Evolutionary conservation across 2,888 invertebrate genomes (phyloP).

Genomic region (Adela reaumurella): DNA sequence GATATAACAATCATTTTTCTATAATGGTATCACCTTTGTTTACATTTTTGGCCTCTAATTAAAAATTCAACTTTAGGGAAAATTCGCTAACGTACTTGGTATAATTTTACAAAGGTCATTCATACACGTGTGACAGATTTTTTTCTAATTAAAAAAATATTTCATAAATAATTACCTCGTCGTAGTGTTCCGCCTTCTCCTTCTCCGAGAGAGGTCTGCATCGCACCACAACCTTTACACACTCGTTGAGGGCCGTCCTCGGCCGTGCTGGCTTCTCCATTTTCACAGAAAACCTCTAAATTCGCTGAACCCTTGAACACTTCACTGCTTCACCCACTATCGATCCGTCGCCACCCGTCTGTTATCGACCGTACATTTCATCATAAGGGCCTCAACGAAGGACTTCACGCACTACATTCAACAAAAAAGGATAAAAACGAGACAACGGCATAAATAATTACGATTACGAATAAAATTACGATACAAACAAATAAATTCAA

Average conservation of each 20-base stretch:
- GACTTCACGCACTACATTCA: not conserved
- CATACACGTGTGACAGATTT: too few relatives aligned
- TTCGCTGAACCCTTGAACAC: not conserved
- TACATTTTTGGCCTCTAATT: too few relatives aligned
- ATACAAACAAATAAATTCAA: not conserved
- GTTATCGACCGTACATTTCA: not conserved
- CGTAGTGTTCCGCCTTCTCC: conserved; percentile 72
- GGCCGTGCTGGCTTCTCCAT: conserved; percentile 52
- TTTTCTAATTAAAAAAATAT: too few relatives aligned
- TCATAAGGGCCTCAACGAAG: not conserved
- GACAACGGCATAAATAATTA: not conserved
- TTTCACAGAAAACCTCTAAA: conserved; percentile 9
- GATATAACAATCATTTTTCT: too few relatives aligned
- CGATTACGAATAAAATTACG: not conserved
- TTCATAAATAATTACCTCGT: too few relatives aligned
- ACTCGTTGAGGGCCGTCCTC: conserved; percentile 66
- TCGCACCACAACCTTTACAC: conserved; percentile 94
- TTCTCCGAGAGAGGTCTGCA: conserved; percentile 92
- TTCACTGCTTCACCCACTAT: too few relatives aligned
- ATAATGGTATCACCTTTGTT: too few relatives aligned
- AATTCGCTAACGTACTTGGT: too few relatives aligned
- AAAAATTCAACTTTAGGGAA: too few relatives aligned
- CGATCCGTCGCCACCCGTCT: not conserved
- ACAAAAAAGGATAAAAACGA: not conserved
- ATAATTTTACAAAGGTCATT: too few relatives aligned